Conservation (phyloP, 2,888 invertebrate genomes). For the Acleris cristana region DNA sequence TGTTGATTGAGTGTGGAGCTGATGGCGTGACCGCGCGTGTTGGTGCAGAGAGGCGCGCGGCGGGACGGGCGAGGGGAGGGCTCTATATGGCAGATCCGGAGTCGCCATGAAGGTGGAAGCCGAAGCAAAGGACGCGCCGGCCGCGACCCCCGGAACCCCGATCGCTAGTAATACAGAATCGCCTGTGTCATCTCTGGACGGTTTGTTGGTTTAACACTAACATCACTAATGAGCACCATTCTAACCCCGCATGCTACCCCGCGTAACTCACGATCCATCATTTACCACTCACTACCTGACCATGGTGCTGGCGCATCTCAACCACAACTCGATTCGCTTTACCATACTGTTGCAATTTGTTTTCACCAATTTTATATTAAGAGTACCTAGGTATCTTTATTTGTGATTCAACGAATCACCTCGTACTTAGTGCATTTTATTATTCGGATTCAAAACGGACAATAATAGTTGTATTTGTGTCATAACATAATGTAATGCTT, state of each 20-base stretch:
- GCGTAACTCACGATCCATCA: slow-evolving; percentile 14
- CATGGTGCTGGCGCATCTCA: slow-evolving; percentile 18
- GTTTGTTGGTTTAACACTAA: slow-evolving; percentile 71
- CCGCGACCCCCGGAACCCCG: slow-evolving; percentile 59
- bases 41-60: slow-evolving; percentile 67
- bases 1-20: slow-evolving; percentile 53
- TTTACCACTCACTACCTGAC: slow-evolving; percentile 19
- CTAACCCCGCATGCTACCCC: slow-evolving; percentile 27
- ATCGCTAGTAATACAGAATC: slow-evolving; percentile 76
- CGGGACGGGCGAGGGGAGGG: slow-evolving; percentile 53
- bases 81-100: slow-evolving; percentile 52
- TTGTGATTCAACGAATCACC: no score
- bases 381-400: neutral
- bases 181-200: slow-evolving; percentile 76
- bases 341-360: neutral
- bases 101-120: slow-evolving; percentile 53
- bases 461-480: no score
- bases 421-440: no score
- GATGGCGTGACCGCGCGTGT: slow-evolving; percentile 65
- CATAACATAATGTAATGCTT: no score
- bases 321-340: slow-evolving; percentile 14
- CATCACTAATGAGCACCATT: slow-evolving; percentile 37
- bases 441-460: no score
- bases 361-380: neutral
- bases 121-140: slow-evolving; percentile 65